These are phyloP conservation scores for Clitarchus hookeri DNA, from an alignment of 2,888 invertebrate species.

Conservation along the genomic window DNA sequence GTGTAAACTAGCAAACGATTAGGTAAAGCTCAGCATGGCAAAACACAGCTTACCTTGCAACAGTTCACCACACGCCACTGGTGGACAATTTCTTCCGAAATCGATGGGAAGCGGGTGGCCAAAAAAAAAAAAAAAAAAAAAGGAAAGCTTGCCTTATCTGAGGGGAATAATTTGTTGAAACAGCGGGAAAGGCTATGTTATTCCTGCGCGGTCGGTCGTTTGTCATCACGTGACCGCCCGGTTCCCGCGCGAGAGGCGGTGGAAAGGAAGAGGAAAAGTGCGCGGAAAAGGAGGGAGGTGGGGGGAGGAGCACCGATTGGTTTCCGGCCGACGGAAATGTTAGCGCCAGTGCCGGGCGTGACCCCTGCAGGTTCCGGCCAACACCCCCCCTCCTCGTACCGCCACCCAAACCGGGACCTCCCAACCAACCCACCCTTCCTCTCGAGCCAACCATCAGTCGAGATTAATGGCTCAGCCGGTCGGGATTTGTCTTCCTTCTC, in stretches of 20 bases:
- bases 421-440: background rate
- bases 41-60: too few relatives aligned
- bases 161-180: conserved; percentile 10
- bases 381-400: background rate
- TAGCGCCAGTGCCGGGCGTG: conserved; percentile 23
- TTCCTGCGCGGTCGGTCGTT: background rate
- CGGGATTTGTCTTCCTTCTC: background rate
- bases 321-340: conserved; percentile 26
- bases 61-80: too few relatives aligned
- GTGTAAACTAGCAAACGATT: too few relatives aligned
- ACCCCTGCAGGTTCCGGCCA: conserved; percentile 4
- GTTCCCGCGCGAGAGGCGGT: background rate
- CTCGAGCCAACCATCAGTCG: background rate
- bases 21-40: too few relatives aligned
- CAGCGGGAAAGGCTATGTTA: background rate
- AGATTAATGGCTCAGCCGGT: background rate
- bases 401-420: background rate
- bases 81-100: too few relatives aligned
- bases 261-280: background rate
- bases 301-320: background rate
- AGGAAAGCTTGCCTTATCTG: background rate
- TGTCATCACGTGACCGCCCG: background rate
- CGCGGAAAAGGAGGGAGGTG: background rate
- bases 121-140: background rate
- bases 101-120: too few relatives aligned